phyloP scores from a whole-genome alignment of 30 jellyfish, hydroid and myxozoan species.

The Pelagia noctiluca region DNA sequence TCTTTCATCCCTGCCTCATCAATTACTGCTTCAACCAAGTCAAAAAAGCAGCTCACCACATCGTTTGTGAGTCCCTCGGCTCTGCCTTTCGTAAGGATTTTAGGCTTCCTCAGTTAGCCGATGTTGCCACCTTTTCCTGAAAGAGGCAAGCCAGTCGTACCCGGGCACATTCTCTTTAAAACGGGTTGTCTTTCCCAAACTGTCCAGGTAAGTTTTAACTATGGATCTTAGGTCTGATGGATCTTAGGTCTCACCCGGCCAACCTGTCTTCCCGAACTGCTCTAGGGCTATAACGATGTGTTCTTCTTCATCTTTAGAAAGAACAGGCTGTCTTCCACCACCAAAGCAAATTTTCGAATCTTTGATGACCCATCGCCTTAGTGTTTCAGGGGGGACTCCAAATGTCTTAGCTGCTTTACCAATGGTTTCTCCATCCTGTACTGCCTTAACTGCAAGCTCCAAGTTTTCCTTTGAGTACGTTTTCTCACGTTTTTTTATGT shows the following conservation, averaged over 20 bases:
- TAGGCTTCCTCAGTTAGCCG: constrained; percentile 35
- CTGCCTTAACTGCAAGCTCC: not conserved
- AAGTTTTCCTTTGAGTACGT: not conserved
- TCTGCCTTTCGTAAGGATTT: constrained; percentile 47
- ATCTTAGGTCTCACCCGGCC: constrained; percentile 38
- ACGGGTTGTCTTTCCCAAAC: constrained; percentile 10
- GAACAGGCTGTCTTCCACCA: not conserved
- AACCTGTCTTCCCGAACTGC: not conserved
- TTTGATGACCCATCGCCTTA: not conserved
- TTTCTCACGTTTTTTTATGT: not conserved
- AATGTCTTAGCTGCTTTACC: not conserved
- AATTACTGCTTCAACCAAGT: no score
- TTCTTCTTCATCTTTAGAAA: constrained; percentile 20
- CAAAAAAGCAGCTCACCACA: no score
- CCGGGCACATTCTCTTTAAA: constrained; percentile 45
- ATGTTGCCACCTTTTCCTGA: constrained; percentile 19
- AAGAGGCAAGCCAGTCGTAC: constrained; percentile 37
- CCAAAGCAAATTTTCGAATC: not conserved
- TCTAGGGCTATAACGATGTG: constrained; percentile 1
- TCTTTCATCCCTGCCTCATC: no score
- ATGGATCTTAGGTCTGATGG: not conserved
- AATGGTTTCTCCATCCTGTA: not conserved
- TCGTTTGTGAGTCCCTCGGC: constrained; percentile 33
- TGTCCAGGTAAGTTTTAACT: constrained; percentile 22
- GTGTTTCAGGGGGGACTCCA: not conserved